Percentiles rank a stretch among this genome's conserved stretches.
phyloP scores from a whole-genome alignment of 2,888 invertebrate genomes.

The Acleris holmiana region DNA sequence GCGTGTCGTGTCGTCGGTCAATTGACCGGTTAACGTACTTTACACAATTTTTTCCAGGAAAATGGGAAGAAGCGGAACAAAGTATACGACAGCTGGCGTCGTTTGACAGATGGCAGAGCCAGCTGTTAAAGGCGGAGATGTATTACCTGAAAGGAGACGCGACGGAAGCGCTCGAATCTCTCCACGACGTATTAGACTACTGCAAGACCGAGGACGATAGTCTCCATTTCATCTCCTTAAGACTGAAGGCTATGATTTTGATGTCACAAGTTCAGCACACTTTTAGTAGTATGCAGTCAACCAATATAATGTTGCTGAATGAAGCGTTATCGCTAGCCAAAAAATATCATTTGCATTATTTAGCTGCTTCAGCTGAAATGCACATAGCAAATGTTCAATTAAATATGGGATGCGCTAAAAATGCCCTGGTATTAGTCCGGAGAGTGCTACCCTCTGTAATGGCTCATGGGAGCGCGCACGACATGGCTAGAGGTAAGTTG shows the following conservation, averaged over 20 bases:
- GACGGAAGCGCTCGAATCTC: slow-evolving; percentile 71
- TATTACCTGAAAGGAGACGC: slow-evolving; percentile 81
- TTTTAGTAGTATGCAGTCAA: slow-evolving; percentile 82
- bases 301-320: slow-evolving; percentile 84
- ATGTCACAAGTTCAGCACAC: slow-evolving; percentile 87
- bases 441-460: slow-evolving; percentile 88
- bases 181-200: slow-evolving; percentile 80
- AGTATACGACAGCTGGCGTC: slow-evolving; percentile 88
- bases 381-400: slow-evolving; percentile 92
- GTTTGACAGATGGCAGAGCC: slow-evolving; percentile 87
- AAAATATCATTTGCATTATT: slow-evolving; percentile 90
- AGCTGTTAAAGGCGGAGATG: slow-evolving; percentile 83
- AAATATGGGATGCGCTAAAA: slow-evolving; percentile 89
- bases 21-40: no score
- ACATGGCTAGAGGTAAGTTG: slow-evolving; percentile 87
- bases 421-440: slow-evolving; percentile 89
- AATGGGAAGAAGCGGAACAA: slow-evolving; percentile 88
- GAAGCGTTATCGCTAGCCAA: slow-evolving; percentile 90
- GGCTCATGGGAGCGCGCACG: slow-evolving; percentile 92
- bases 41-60: slow-evolving; percentile 74
- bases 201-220: slow-evolving; percentile 81
- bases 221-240: slow-evolving; percentile 80
- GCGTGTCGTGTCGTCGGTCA: no score
- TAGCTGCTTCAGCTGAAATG: slow-evolving; percentile 89
- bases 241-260: slow-evolving; percentile 88